Conservation (phyloP, 1,140 invertebrate genomes). For the Drosophila nebulosa region DNA sequence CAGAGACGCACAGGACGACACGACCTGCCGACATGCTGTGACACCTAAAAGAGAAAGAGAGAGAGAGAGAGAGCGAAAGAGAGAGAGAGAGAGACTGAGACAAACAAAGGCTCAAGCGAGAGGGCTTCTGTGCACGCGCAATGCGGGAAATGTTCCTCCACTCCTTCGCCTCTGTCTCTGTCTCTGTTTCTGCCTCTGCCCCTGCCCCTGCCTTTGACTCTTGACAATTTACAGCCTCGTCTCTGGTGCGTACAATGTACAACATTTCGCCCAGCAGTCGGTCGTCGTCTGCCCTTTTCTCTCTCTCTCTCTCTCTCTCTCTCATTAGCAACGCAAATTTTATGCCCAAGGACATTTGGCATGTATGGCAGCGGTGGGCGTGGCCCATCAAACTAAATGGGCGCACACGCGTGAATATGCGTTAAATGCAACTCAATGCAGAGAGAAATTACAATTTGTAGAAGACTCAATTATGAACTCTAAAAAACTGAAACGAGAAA, state of each 20-base stretch:
- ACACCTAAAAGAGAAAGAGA: too few species aligned
- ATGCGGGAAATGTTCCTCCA: slow-evolving; percentile 22
- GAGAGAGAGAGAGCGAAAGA: too few species aligned
- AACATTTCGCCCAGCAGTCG: slow-evolving; percentile 63
- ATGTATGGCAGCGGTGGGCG: slow-evolving; percentile 20
- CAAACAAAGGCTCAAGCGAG: slow-evolving; percentile 19
- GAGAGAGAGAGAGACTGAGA: too few species aligned
- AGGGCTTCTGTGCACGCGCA: slow-evolving; percentile 69
- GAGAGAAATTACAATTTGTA: too few species aligned
- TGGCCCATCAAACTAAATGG: slow-evolving; percentile 25
- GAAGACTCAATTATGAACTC: background rate
- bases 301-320: background rate
- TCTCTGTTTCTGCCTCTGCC: too few species aligned
- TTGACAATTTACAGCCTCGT: slow-evolving; percentile 26
- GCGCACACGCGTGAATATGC: slow-evolving; percentile 32
- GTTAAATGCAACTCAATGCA: slow-evolving; percentile 30
- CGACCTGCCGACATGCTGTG: slow-evolving; percentile 44
- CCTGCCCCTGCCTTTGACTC: slow-evolving; percentile 17
- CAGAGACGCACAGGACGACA: background rate
- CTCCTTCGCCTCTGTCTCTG: background rate
- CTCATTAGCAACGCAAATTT: slow-evolving; percentile 43
- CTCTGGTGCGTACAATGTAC: too few species aligned
- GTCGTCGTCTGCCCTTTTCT: slow-evolving; percentile 14
- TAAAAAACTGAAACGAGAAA: background rate
- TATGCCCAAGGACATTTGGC: slow-evolving; percentile 37